These are phyloP conservation scores for Liopterus haemorrhoidalis DNA, from an alignment of 2,888 invertebrate species.

Conservation along the genomic window DNA sequence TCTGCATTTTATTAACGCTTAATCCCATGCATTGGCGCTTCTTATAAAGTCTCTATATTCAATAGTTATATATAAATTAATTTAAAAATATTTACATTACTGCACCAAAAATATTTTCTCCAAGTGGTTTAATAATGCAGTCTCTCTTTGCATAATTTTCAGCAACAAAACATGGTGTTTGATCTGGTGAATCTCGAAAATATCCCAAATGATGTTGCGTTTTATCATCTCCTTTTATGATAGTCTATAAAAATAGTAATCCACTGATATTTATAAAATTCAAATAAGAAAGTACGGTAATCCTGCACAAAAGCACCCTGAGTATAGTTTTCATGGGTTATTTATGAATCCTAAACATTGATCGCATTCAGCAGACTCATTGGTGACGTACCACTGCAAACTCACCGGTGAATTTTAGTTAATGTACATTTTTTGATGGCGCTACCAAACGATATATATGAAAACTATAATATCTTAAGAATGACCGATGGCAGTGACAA, in stretches of 20 bases:
- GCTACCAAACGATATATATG: no score
- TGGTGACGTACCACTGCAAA: no score
- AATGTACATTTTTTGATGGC: no score
- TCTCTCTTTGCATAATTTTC: slow-evolving; percentile 64
- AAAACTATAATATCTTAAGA: no score
- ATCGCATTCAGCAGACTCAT: no score
- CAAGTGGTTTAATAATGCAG: slow-evolving; percentile 64
- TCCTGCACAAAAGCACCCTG: background rate
- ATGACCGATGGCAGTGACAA: no score
- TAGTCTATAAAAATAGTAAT: slow-evolving; percentile 50
- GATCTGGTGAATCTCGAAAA: slow-evolving; percentile 75
- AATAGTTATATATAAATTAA: slow-evolving; percentile 5
- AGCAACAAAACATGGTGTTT: slow-evolving; percentile 70
- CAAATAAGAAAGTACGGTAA: background rate
- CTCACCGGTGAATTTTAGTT: no score
- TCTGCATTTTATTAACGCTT: no score
- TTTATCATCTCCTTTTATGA: slow-evolving; percentile 62
- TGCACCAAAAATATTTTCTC: slow-evolving; percentile 75
- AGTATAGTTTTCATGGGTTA: no score
- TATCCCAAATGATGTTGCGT: slow-evolving; percentile 83
- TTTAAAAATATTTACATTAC: slow-evolving; percentile 55
- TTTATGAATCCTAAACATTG: no score
- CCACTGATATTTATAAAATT: background rate
- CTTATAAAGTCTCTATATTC: background rate
- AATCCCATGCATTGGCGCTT: background rate